Evolutionary conservation across 2,797 vertebrate genomes (phyloP).

Genomic region (Synaphobranchus kaupii): DNA sequence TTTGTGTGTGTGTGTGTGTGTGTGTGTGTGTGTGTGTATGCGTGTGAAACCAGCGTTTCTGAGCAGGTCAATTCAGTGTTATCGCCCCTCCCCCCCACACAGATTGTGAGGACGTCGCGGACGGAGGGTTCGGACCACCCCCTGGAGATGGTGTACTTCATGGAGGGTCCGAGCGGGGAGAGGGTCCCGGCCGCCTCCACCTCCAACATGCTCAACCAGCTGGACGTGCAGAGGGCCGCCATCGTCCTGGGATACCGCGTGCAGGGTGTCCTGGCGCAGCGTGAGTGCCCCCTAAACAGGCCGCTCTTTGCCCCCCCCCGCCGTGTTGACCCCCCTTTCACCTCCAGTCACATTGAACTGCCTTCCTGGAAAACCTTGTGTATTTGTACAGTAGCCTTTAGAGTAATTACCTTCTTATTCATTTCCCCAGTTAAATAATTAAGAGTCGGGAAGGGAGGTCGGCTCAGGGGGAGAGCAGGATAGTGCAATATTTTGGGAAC

Average conservation of each 20-base stretch:
- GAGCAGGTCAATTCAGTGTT: background rate
- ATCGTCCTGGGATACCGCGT: slow-evolving; percentile 92
- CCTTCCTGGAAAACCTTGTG: background rate
- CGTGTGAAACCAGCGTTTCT: too few relatives aligned
- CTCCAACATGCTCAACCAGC: slow-evolving; percentile 84
- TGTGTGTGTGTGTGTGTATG: background rate
- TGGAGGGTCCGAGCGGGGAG: slow-evolving; percentile 85
- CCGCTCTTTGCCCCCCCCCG: background rate
- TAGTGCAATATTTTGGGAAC: too few relatives aligned
- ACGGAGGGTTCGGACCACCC: slow-evolving; percentile 80
- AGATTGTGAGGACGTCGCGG: slow-evolving; percentile 87
- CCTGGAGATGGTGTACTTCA: slow-evolving; percentile 91
- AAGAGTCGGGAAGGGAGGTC: background rate
- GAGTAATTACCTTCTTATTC: background rate
- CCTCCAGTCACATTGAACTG: background rate
- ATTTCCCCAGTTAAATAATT: background rate
- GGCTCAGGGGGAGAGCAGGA: background rate
- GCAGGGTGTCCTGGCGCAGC: slow-evolving; percentile 85
- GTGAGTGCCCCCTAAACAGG: slow-evolving; percentile 74
- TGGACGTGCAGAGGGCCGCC: slow-evolving; percentile 91
- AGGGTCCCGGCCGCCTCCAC: slow-evolving; percentile 80
- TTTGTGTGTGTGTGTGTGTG: background rate
- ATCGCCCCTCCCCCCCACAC: slow-evolving; percentile 9
- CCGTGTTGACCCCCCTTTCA: background rate
- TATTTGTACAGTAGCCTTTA: background rate